A percentile compares a stretch with the other conserved stretches of the same genome.
phyloP scores from a whole-genome alignment of 2,797 vertebrate genomes.

The Phalanger gymnotis region DNA sequence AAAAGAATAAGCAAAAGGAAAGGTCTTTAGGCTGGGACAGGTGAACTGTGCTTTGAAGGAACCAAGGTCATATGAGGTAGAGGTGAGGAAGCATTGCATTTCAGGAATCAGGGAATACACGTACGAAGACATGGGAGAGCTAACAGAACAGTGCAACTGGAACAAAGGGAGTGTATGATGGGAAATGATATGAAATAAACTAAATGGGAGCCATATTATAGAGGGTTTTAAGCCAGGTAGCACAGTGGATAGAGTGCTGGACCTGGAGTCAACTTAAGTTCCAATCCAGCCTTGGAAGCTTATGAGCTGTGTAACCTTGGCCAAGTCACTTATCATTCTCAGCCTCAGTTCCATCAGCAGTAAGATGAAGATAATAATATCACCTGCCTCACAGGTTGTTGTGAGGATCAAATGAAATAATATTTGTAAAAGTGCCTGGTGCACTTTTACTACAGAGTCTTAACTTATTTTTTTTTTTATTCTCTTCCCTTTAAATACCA shows the following conservation, averaged over 20 bases:
- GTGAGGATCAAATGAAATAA: background rate
- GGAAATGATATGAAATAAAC: background rate
- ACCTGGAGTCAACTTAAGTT: background rate
- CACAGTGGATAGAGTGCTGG: background rate
- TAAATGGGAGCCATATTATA: background rate
- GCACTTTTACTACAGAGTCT: too few species aligned
- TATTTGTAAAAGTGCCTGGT: background rate
- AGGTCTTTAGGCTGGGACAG: background rate
- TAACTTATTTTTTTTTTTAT: too few species aligned
- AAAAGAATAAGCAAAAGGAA: background rate
- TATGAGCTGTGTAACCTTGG: background rate
- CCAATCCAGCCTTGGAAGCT: background rate
- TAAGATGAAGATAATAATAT: background rate
- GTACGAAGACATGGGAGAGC: background rate
- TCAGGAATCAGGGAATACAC: background rate
- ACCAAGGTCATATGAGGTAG: background rate
- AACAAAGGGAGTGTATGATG: background rate
- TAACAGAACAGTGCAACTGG: background rate
- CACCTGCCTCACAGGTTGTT: background rate
- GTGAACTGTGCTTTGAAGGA: background rate
- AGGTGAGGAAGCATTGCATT: background rate
- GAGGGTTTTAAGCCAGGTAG: background rate
- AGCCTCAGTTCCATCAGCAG: background rate
- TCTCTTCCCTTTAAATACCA: background rate
- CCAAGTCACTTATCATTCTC: background rate